Evolutionary conservation across 2,113 vertebrate genomes (phyloP).

Genomic region (Mesocricetus auratus): DNA sequence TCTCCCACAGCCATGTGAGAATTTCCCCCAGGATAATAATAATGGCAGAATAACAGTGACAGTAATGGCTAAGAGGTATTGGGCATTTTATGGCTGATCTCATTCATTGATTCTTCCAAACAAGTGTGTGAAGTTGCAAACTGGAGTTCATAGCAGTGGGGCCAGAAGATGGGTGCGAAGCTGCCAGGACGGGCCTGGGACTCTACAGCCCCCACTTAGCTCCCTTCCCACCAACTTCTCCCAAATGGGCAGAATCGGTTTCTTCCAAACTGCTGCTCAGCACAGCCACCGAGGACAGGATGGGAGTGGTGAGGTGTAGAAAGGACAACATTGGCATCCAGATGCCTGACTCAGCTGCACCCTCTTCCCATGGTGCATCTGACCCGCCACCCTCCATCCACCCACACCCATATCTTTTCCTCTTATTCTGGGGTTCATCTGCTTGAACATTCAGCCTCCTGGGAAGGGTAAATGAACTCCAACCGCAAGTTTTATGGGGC

Average conservation of each 20-base stretch:
- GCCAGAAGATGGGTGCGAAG: neutral
- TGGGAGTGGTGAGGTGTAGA: neutral
- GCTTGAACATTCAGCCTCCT: neutral
- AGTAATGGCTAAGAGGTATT: neutral
- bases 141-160: neutral
- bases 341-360: neutral
- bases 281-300: neutral
- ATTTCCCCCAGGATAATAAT: neutral
- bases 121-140: neutral
- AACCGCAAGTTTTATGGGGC: constrained; percentile 65
- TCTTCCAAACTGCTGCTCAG: neutral
- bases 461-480: constrained; percentile 67
- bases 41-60: neutral
- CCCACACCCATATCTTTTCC: neutral
- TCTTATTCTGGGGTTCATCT: neutral
- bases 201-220: neutral
- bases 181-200: neutral
- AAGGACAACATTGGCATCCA: rapidly evolving
- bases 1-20: neutral
- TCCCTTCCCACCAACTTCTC: neutral
- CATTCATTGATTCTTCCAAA: constrained; percentile 7
- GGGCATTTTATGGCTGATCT: neutral
- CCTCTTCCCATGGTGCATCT: neutral
- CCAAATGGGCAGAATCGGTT: neutral
- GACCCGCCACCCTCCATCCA: neutral